Conservation (phyloP, 2,888 invertebrate genomes). For the Drosophila neotestacea region DNA sequence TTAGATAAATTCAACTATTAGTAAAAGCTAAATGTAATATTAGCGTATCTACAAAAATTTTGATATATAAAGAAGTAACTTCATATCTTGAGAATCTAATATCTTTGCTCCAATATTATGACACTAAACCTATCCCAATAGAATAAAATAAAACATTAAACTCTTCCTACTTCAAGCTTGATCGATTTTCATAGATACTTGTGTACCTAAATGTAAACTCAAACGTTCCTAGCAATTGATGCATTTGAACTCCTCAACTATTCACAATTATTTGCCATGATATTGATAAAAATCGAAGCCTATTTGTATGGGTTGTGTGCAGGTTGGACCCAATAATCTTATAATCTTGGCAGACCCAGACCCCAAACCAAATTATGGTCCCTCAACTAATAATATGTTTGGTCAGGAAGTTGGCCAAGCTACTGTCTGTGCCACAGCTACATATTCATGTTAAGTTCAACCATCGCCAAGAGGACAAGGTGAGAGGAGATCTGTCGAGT, state of each 20-base stretch:
- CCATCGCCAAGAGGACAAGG: background rate
- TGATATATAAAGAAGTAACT: too few species aligned
- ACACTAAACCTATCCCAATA: background rate
- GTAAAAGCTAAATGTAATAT: too few species aligned
- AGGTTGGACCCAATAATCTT: constrained; percentile 38
- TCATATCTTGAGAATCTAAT: too few species aligned
- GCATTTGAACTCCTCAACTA: constrained; percentile 4
- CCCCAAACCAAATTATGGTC: constrained; percentile 47
- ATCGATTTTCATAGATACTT: background rate
- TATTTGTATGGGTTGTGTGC: constrained; percentile 35
- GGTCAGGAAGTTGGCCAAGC: constrained; percentile 59
- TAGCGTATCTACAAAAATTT: too few species aligned
- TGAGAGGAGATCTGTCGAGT: constrained; percentile 21
- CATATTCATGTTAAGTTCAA: constrained; percentile 6
- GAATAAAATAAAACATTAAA: background rate
- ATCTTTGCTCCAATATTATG: too few species aligned
- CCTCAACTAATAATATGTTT: constrained; percentile 65
- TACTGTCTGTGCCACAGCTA: constrained; percentile 46
- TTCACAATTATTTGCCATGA: constrained; percentile 65
- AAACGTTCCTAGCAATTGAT: constrained; percentile 1
- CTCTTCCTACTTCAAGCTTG: too few species aligned
- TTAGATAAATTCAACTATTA: too few species aligned
- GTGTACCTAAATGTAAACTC: background rate
- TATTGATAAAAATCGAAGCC: constrained; percentile 50
- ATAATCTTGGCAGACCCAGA: constrained; percentile 41